Percentiles rank a stretch among this genome's conserved stretches.
phyloP scores from a whole-genome alignment of 2,113 vertebrate genomes.

The Platichthys stellatus region DNA sequence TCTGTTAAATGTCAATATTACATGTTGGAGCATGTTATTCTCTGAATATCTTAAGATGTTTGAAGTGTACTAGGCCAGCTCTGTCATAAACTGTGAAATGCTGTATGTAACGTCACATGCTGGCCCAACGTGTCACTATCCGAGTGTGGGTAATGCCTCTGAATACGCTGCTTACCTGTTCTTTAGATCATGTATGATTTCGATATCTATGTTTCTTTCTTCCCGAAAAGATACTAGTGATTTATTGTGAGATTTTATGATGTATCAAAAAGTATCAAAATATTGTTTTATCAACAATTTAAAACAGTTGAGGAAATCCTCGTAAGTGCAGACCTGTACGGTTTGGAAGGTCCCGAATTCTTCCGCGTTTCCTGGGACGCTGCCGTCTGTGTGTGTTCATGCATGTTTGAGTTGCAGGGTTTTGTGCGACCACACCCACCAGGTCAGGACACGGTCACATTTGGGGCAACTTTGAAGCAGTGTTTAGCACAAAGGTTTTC shows the following conservation, averaged over 20 bases:
- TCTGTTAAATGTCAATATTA: constrained; percentile 34
- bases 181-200: not conserved
- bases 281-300: not conserved
- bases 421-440: constrained; percentile 16
- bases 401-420: constrained; percentile 51
- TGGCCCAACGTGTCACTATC: not conserved
- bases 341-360: not conserved
- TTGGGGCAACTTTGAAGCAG: constrained; percentile 33
- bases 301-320: not conserved
- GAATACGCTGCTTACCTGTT: too few species aligned
- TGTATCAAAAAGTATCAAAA: not conserved
- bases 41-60: constrained; percentile 52
- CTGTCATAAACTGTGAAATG: constrained; percentile 9
- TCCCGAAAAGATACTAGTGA: not conserved
- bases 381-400: constrained; percentile 39
- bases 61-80: constrained; percentile 5
- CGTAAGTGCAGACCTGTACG: not conserved
- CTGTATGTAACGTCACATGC: constrained; percentile 8
- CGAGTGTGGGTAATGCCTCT: not conserved
- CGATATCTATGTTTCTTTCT: constrained; percentile 1
- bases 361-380: constrained; percentile 28
- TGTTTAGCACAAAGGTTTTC: not conserved
- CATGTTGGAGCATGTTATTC: constrained; percentile 45
- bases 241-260: constrained; percentile 13
- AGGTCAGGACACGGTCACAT: constrained; percentile 32